Percentiles rank a stretch among this genome's conserved stretches.
phyloP scores from a whole-genome alignment of 2,888 invertebrate genomes.

The Napeogenes inachia region DNA sequence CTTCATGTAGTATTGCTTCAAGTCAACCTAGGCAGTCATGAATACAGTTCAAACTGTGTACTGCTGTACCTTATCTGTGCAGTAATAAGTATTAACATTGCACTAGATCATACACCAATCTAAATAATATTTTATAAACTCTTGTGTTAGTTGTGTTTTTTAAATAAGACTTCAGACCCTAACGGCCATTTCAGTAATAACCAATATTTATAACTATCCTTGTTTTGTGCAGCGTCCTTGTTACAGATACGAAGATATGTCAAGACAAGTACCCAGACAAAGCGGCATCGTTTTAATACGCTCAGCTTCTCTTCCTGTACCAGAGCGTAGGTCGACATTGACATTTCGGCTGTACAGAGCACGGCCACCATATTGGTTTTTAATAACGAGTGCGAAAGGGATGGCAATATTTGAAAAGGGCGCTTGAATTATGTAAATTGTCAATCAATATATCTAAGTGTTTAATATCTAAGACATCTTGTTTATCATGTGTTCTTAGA shows the following conservation, averaged over 20 bases:
- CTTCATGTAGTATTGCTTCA: conserved; percentile 23
- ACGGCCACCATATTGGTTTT: conserved; percentile 35
- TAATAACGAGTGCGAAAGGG: conserved; percentile 43
- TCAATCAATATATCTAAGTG: conserved; percentile 42
- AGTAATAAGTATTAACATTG: no score
- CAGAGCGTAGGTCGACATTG: conserved; percentile 56
- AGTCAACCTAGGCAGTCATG: conserved; percentile 20
- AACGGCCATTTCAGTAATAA: conserved; percentile 15
- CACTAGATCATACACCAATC: no score
- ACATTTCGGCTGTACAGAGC: conserved; percentile 55
- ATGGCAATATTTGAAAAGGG: conserved; percentile 40
- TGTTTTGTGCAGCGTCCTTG: conserved; percentile 45
- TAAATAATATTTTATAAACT: no score
- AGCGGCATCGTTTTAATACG: conserved; percentile 40
- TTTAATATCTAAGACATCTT: conserved; percentile 42
- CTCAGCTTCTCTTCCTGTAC: conserved; percentile 62
- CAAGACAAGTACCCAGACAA: conserved; percentile 36
- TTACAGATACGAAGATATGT: conserved; percentile 42
- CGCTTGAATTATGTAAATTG: conserved; percentile 42
- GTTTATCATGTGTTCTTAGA: conserved; percentile 44
- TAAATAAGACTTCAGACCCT: not conserved
- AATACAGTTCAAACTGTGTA: conserved; percentile 4
- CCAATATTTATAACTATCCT: conserved; percentile 22
- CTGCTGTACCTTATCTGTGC: not conserved
- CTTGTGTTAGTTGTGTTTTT: no score